A percentile compares a stretch with the other conserved stretches of the same genome.
Evolutionary conservation across 2,113 vertebrate species (phyloP).

Genomic region (Galemys pyrenaicus): DNA sequence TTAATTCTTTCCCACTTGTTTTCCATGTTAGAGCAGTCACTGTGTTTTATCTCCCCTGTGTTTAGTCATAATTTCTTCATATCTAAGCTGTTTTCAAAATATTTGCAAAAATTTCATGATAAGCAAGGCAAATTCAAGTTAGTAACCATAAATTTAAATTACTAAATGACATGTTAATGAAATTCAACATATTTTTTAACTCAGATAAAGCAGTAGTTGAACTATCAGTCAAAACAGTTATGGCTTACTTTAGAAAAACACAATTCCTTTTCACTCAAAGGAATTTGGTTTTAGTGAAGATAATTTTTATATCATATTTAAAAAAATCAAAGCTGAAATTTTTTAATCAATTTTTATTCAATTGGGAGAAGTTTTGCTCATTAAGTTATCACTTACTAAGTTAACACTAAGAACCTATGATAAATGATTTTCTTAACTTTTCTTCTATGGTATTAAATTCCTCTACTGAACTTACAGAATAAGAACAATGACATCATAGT

Average conservation of each 20-base stretch:
- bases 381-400: no score
- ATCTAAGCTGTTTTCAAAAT: conserved; percentile 23
- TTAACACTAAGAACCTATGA: conserved; percentile 18
- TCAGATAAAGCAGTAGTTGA: conserved; percentile 20
- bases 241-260: conserved; percentile 45
- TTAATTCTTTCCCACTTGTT: not conserved
- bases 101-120: conserved; percentile 11
- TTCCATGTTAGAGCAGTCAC: not conserved
- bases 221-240: not conserved
- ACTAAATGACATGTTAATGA: conserved; percentile 7
- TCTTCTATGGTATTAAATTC: not conserved
- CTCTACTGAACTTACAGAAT: conserved; percentile 27
- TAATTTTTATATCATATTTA: not conserved
- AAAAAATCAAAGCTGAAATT: conserved; percentile 51
- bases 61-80: conserved; percentile 7
- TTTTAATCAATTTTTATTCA: conserved; percentile 26
- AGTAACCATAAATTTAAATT: conserved; percentile 40
- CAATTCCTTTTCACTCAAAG: conserved; percentile 15
- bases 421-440: conserved; percentile 33
- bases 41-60: not conserved
- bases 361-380: not conserved
- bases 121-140: conserved; percentile 12
- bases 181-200: conserved; percentile 50
- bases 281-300: conserved; percentile 35
- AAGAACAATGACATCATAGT: not conserved